Conservation (phyloP, 1,140 invertebrate species). For the Drosophila mauritiana region DNA sequence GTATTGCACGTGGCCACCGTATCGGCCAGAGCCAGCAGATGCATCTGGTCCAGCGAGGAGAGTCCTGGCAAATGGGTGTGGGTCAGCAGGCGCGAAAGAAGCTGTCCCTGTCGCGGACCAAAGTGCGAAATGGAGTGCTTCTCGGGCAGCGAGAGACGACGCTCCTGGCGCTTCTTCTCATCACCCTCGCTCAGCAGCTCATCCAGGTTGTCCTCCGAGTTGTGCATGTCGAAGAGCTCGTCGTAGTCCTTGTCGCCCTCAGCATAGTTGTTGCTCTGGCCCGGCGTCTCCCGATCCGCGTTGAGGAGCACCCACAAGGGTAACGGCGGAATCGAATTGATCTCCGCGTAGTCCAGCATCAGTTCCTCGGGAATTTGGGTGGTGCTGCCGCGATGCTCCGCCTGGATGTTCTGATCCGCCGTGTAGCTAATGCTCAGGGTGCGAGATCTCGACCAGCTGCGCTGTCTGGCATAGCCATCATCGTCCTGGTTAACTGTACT, state of each 20-base stretch:
- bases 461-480: slow-evolving; percentile 87
- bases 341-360: slow-evolving; percentile 97
- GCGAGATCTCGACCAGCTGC: slow-evolving; percentile 93
- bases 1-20: slow-evolving; percentile 97
- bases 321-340: slow-evolving; percentile 97
- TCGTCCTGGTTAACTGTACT: slow-evolving; percentile 56
- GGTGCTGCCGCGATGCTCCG: slow-evolving; percentile 87
- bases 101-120: slow-evolving; percentile 90
- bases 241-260: slow-evolving; percentile 91
- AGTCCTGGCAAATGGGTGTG: slow-evolving; percentile 98
- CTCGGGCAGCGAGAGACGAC: slow-evolving; percentile 88
- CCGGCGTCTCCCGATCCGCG: slow-evolving; percentile 93
- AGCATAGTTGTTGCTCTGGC: slow-evolving; percentile 85
- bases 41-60: slow-evolving; percentile 99
- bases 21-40: slow-evolving; percentile 97
- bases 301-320: slow-evolving; percentile 97
- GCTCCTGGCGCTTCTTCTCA: slow-evolving; percentile 86
- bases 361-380: slow-evolving; percentile 92
- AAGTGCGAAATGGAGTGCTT: slow-evolving; percentile 92
- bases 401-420: slow-evolving; percentile 87
- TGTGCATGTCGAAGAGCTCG: slow-evolving; percentile 92
- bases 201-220: slow-evolving; percentile 93
- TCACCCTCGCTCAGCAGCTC: slow-evolving; percentile 90
- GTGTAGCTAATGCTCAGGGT: slow-evolving; percentile 95
- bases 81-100: slow-evolving; percentile 95